phyloP scores from a whole-genome alignment of 2,797 vertebrate species.

The Spheniscus humboldti region DNA sequence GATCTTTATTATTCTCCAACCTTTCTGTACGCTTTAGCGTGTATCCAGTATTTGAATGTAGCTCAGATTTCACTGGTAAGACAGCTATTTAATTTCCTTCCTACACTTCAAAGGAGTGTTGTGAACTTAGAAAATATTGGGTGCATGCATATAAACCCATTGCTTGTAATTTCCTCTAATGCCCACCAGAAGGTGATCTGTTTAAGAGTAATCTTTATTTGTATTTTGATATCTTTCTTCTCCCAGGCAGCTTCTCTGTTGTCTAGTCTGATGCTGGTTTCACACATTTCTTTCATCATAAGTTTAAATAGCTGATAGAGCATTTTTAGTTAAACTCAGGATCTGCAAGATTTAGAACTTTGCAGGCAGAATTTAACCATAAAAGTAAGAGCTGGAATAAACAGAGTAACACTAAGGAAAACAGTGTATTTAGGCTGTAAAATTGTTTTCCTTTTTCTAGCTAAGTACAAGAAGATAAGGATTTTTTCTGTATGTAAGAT shows the following conservation, averaged over 20 bases:
- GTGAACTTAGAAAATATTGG: neutral
- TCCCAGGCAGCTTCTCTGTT: neutral
- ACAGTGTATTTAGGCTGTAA: neutral
- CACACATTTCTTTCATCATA: neutral
- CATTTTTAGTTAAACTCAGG: neutral
- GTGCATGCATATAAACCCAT: neutral
- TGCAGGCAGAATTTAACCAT: neutral
- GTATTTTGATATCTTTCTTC: neutral
- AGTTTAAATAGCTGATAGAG: neutral
- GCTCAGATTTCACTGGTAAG: neutral
- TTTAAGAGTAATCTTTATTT: neutral
- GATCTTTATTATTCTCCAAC: neutral
- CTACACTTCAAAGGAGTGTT: neutral
- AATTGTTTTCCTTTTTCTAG: neutral
- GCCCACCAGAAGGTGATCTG: neutral
- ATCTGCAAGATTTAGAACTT: neutral
- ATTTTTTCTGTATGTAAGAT: neutral
- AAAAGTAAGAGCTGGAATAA: neutral
- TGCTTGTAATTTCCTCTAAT: neutral
- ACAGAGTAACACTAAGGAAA: neutral
- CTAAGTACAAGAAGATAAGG: neutral
- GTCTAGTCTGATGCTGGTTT: neutral
- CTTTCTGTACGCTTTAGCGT: neutral
- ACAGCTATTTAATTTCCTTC: slow-evolving; percentile 2
- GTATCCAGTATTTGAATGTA: neutral